These are phyloP conservation scores for Dicranocentrus wangi DNA, from an alignment of 2,888 invertebrate genomes.

Conservation along the genomic window DNA sequence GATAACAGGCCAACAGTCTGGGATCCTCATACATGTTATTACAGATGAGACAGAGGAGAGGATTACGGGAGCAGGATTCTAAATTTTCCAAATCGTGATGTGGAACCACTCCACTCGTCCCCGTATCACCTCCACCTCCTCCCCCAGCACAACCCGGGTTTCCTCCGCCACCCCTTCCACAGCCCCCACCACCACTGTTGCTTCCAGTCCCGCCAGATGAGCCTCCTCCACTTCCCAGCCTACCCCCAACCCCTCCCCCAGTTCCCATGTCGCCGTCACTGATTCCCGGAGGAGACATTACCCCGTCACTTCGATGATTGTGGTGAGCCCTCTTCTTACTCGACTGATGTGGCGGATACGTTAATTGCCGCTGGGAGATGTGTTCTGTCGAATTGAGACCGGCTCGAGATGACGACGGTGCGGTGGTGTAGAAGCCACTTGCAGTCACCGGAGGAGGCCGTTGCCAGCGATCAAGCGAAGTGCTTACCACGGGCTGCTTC, in stretches of 20 bases:
- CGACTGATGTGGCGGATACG: slow-evolving; percentile 62
- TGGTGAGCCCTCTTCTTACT: slow-evolving; percentile 58
- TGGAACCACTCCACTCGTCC: slow-evolving; percentile 54
- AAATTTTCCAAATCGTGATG: slow-evolving; percentile 72
- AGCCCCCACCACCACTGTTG: slow-evolving; percentile 32
- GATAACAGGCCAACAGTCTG: slow-evolving; percentile 81
- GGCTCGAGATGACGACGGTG: slow-evolving; percentile 52
- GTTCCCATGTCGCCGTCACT: slow-evolving; percentile 51
- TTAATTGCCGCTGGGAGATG: slow-evolving; percentile 56
- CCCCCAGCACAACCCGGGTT: slow-evolving; percentile 20
- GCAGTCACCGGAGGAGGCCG: slow-evolving; percentile 60
- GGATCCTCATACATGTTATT: slow-evolving; percentile 83
- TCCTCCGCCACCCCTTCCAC: slow-evolving; percentile 38
- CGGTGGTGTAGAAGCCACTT: slow-evolving; percentile 61
- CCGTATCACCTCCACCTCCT: slow-evolving; percentile 39
- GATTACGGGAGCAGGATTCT: slow-evolving; percentile 76
- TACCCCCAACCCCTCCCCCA: slow-evolving; percentile 26
- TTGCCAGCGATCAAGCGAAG: slow-evolving; percentile 63
- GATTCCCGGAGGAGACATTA: slow-evolving; percentile 64
- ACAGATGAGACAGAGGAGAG: slow-evolving; percentile 81
- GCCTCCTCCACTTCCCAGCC: slow-evolving; percentile 27
- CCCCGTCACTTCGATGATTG: slow-evolving; percentile 58
- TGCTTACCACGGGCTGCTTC: slow-evolving; percentile 61
- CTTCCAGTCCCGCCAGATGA: slow-evolving; percentile 35
- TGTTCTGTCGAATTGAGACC: slow-evolving; percentile 45